Evolutionary conservation across 1,140 invertebrate species (phyloP), one percentile per base, ranked within the genome.

Genomic region (Phymorhynchus buccinoides): DNA sequence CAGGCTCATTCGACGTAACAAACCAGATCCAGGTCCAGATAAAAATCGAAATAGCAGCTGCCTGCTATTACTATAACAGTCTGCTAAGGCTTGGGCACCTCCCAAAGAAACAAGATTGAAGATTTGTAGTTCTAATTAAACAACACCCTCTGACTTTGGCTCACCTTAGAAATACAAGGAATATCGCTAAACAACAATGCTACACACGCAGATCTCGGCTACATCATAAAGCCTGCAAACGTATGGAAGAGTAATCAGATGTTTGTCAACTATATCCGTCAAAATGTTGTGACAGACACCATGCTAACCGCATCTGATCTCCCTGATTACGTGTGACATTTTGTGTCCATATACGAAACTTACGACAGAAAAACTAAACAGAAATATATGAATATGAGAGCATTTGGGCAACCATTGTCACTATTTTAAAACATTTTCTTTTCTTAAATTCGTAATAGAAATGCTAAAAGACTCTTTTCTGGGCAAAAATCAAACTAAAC

Each of bases 301-400:
- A 83, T 86, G 71, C 68, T 37, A 56, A 83, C 22, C 81, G 66
- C 22, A 71, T 62, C 12, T 27, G 56, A 62, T 79, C 83, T 42
- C 52, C 84, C 39, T 88, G 87, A 86, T 88, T 88, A 88, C 87
- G 87, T 88, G 87, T 86, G 87, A 88, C 84, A 86, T 86, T 88
- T 80, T 78, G 71, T 66, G 83, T 75, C 16, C 27, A 48, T 44
- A 37, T 84, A 62, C 85, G 82, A 86, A 83, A 82, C 73, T 79
- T 16, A 44, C 73, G 35, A n/a, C 30, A 77, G 14, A 32, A 32
- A 77, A 7, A 62, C 4, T 9, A 62, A 62, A 14, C n/a, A 27
- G 14, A 16, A 27, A 62, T 62, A 62, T 27, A 62, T 4, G 4
- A 62, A 18, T 0, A 62, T 14, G 4, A 62, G 7, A 22, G 22